Conservation (phyloP, 35 echinoderm and acorn worm genomes). For the Lytechinus variegatus region DNA sequence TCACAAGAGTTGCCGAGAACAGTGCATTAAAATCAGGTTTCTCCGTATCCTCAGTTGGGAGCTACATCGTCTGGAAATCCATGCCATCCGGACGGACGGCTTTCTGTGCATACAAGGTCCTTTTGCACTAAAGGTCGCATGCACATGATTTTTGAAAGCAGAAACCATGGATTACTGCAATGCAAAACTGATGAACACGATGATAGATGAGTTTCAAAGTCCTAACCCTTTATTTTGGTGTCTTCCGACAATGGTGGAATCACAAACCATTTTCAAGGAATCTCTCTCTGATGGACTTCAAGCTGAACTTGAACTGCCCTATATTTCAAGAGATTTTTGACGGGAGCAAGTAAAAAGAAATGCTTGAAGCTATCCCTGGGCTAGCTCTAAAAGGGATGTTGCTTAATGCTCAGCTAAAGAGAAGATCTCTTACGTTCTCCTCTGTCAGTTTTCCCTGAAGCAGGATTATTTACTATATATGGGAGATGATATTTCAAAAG, state of each 20-base stretch:
- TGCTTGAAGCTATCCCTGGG: background rate
- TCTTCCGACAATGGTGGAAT: background rate
- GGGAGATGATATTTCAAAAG: background rate
- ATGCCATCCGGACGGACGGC: background rate
- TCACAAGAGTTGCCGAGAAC: background rate
- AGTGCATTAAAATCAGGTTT: background rate
- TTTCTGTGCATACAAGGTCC: background rate
- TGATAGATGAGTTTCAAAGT: background rate
- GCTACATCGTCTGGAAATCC: background rate
- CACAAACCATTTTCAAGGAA: background rate
- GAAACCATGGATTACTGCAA: background rate
- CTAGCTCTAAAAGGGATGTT: background rate
- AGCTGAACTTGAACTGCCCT: background rate
- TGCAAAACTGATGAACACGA: slow-evolving; percentile 3
- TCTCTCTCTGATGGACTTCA: background rate
- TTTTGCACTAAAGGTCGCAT: background rate
- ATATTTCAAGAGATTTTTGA: background rate
- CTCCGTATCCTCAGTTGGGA: background rate
- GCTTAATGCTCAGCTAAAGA: background rate
- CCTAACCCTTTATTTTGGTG: background rate
- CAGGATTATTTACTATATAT: background rate
- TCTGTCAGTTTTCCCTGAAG: background rate
- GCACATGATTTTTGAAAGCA: background rate
- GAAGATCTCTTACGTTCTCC: background rate
- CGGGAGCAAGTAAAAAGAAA: background rate